Evolutionary conservation across 2,888 invertebrate species (phyloP).

Genomic region (Dynastes grantii): DNA sequence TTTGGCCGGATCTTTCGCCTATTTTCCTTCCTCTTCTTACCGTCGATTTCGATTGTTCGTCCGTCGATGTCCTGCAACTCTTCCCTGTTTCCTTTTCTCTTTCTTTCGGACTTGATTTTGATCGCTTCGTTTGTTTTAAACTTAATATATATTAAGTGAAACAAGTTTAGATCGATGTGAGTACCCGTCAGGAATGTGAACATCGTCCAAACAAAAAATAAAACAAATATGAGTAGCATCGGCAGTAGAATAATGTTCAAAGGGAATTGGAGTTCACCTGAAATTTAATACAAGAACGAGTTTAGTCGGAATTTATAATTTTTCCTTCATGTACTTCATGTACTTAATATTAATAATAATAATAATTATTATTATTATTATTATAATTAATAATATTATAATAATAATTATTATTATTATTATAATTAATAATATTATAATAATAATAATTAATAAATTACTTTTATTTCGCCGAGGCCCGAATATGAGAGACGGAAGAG

Average conservation of each 20-base stretch:
- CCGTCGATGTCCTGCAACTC: slow-evolving; percentile 37
- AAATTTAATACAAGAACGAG: slow-evolving; percentile 10
- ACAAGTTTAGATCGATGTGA: slow-evolving; percentile 38
- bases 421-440: no score
- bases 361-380: no score
- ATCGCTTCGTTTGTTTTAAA: slow-evolving; percentile 42
- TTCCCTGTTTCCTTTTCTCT: slow-evolving; percentile 5
- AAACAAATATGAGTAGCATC: slow-evolving; percentile 35
- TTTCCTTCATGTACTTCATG: no score
- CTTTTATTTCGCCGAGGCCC: no score
- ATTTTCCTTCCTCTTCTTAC: slow-evolving; percentile 11
- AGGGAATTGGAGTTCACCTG: slow-evolving; percentile 44
- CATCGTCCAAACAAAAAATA: slow-evolving; percentile 32
- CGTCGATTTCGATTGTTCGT: background rate
- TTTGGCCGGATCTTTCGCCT: background rate
- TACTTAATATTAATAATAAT: no score
- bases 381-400: no score
- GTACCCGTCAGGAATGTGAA: slow-evolving; percentile 40
- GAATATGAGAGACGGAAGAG: no score
- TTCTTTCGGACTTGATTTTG: slow-evolving; percentile 7
- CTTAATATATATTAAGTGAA: slow-evolving; percentile 40
- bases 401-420: no score
- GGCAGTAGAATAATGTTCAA: slow-evolving; percentile 41
- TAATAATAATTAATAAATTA: no score
- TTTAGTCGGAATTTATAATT: no score